A percentile compares a stretch with the other conserved stretches of the same genome.
Conservation (phyloP, 2,888 invertebrate genomes). For the Amiota communis region DNA sequence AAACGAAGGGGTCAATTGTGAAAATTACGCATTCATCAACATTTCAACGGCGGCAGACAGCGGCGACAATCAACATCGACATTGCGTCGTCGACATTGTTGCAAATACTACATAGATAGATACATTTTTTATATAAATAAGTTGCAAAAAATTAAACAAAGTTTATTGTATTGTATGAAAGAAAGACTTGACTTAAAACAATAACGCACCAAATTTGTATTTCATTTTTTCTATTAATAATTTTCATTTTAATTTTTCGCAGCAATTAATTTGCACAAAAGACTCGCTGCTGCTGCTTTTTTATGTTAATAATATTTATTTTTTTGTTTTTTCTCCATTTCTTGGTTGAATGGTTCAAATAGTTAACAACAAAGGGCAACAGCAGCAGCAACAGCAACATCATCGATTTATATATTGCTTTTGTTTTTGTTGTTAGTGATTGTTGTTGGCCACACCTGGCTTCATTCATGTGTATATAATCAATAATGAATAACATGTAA, state of each 20-base stretch:
- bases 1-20: background rate
- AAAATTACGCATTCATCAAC: slow-evolving; percentile 25
- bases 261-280: slow-evolving; percentile 27
- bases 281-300: background rate
- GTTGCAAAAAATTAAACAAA: slow-evolving; percentile 48
- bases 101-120: background rate
- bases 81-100: background rate
- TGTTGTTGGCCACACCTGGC: slow-evolving; percentile 23
- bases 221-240: slow-evolving; percentile 26
- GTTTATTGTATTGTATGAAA: too few relatives aligned
- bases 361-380: slow-evolving; percentile 23
- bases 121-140: slow-evolving; percentile 41
- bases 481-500: slow-evolving; percentile 25
- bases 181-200: slow-evolving; percentile 23
- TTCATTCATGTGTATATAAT: slow-evolving; percentile 27
- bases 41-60: slow-evolving; percentile 3
- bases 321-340: too few relatives aligned
- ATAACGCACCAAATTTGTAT: slow-evolving; percentile 20
- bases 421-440: background rate
- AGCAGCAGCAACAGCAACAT: background rate
- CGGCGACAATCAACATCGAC: too few relatives aligned
- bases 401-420: background rate
- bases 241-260: slow-evolving; percentile 32
- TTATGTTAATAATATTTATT: too few relatives aligned
- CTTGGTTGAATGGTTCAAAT: background rate